Evolutionary conservation across 2,888 invertebrate species (phyloP), one percentile per base, ranked within the genome.

Genomic region (Cataglyphis rosenhaueri): DNA sequence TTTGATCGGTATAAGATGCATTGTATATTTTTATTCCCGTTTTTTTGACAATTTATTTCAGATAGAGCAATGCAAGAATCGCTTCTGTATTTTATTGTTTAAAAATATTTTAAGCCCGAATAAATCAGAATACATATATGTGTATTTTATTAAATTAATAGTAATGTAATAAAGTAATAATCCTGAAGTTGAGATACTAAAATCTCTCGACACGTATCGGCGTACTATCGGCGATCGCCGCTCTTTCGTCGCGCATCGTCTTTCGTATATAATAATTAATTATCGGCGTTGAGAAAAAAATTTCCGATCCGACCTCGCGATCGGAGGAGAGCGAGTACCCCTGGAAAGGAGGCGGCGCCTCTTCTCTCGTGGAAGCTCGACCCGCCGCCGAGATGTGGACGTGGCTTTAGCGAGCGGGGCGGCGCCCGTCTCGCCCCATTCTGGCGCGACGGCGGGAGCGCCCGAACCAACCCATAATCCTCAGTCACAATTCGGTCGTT

Each of bases 401-500:
- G 86, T 82, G 62, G 62, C 75, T 29, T 25, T 1, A n/a, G 0
- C 41, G 41, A n/a, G n/a, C 8, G 66, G 64, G 55, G 71, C 73
- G 89, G 88, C 65, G 86, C 85, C 44, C 25, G 71, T 8, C 1
- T 5, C 41, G 15, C 68, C 35, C 32, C 52, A 25, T 29, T 9
- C 65, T 35, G 38, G 12, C 18, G 9, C 25, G 1, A 55, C 84
- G 84, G 91, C 86, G 90, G 92, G 90, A 90, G 86, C 73, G 81
- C 66, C 83, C 82, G 84, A 82, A 79, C 85, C 87, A 82, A 81
- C 85, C 87, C 83, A 84, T 85, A 76, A 86, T 84, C 88, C 88
- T 85, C 92, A 93, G 92, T 93, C 91, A 86, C 92, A 90, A 90
- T 92, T 90, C 81, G 91, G 85, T 90, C 92, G 92, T 90, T 91